Evolutionary conservation across 2,888 invertebrate genomes (phyloP), one percentile per base, ranked within the genome.

Genomic region (Agonopterix alstromeriana): DNA sequence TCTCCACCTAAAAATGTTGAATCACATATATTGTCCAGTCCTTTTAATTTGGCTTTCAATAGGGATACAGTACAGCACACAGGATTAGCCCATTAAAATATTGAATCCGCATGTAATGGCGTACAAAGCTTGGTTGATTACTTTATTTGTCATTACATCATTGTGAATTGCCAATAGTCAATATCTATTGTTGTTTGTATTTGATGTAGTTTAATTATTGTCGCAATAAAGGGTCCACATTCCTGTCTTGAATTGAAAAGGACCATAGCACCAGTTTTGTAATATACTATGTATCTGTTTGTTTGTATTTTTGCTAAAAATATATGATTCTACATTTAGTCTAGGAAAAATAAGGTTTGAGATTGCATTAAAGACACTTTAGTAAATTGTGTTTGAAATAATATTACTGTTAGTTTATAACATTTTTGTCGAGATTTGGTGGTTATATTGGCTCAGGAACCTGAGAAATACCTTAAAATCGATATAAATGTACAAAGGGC

Each of bases 131-230:
- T 14, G 44, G 49, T 43, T 49, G 52, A 12, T 35, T 45, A 35
- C 10, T 48, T 46, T 47, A 48, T 27, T 27, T 27, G 27, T 27
- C 67, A 72, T 70, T 38, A 38, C 27, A 27, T 27, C 48, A 58
- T 50, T 56, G 67, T 73, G 57, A 54, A 62, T 55, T 65, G 55
- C 56, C 58, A 63, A 65, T 66, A 67, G 53, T 50, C 56, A 65
- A 38, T 38, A 38, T 38, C 38, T n/a, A n/a, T n/a, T 42, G 10
- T 70, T 68, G 67, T 67, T 27, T 61, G 57, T 53, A 57, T 63
- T 70, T 60, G 64, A 67, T 73, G 70, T 69, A 75, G 55, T 68
- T 65, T 73, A 77, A 73, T 75, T 74, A 73, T 64, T 69, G 59
- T 61, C 59, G 51, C 55, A 48, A 51, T 42, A 50, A 50, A 50